phyloP scores from a whole-genome alignment of 2,797 vertebrate species.

The Sebastiscus tertius region DNA sequence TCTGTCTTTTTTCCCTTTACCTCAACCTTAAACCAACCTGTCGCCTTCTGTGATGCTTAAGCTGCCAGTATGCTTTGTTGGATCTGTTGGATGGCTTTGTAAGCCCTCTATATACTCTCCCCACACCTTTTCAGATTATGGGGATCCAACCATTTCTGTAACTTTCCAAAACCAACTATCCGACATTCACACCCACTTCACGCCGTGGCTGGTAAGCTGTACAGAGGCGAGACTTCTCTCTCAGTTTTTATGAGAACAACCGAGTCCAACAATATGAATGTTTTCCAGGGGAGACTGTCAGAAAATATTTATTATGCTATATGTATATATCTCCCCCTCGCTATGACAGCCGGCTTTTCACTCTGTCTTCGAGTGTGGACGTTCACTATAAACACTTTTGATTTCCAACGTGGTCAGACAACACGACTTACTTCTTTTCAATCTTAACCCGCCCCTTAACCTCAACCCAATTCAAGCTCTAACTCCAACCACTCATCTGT shows the following conservation, averaged over 20 bases:
- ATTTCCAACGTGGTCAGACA: not conserved
- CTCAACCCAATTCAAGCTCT: too few species aligned
- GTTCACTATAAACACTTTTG: not conserved
- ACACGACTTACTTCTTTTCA: not conserved
- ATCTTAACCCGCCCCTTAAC: not conserved
- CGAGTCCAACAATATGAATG: not conserved
- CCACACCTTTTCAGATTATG: not conserved
- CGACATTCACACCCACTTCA: not conserved
- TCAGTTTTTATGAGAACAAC: not conserved
- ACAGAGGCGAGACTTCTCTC: not conserved
- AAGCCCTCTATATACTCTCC: not conserved
- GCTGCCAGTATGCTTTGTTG: not conserved
- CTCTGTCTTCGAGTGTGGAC: not conserved
- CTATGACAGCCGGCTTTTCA: not conserved
- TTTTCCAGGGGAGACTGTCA: not conserved
- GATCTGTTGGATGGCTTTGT: not conserved
- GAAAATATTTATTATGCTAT: not conserved
- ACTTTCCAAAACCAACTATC: not conserved
- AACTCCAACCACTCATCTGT: too few species aligned
- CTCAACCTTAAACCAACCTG: not conserved
- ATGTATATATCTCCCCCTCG: not conserved
- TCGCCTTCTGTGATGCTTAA: not conserved
- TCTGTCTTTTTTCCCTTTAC: not conserved
- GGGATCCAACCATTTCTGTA: not conserved
- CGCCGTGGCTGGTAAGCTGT: not conserved